Evolutionary conservation across 2,113 vertebrate species (phyloP).

Genomic region (Mohoua ochrocephala): DNA sequence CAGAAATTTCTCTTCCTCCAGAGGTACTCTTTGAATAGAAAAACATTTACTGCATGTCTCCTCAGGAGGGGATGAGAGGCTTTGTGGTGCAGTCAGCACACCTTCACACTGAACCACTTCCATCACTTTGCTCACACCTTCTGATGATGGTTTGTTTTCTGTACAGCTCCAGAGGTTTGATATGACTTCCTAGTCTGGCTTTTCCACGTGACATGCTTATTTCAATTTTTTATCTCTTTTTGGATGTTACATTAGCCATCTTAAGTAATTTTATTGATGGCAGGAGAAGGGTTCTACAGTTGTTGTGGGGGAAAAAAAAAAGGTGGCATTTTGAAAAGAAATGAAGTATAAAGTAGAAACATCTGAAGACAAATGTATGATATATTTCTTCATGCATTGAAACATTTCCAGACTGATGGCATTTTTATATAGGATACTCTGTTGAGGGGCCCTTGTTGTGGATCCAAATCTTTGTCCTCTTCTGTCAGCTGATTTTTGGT

Average conservation of each 20-base stretch:
- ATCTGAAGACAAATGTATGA: neutral
- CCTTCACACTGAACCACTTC: neutral
- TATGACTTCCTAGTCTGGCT: neutral
- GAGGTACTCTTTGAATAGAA: neutral
- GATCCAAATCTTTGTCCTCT: neutral
- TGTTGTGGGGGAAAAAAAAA: neutral
- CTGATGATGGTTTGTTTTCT: neutral
- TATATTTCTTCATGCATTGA: neutral
- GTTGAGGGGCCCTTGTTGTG: fast-evolving
- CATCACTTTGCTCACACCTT: neutral
- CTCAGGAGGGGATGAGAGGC: fast-evolving
- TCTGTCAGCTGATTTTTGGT: neutral
- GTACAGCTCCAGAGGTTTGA: neutral
- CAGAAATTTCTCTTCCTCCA: neutral
- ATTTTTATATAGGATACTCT: neutral
- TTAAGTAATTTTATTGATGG: neutral
- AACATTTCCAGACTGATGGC: neutral
- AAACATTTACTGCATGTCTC: fast-evolving
- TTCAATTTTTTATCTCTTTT: neutral
- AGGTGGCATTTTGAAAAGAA: neutral
- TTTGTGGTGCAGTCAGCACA: fast-evolving
- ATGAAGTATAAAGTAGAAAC: neutral
- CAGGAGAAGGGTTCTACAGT: neutral
- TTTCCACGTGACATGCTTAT: fast-evolving
- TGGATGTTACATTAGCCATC: neutral